phyloP scores from a whole-genome alignment of 1,140 invertebrate species.

The Diploscapter pachys region DNA sequence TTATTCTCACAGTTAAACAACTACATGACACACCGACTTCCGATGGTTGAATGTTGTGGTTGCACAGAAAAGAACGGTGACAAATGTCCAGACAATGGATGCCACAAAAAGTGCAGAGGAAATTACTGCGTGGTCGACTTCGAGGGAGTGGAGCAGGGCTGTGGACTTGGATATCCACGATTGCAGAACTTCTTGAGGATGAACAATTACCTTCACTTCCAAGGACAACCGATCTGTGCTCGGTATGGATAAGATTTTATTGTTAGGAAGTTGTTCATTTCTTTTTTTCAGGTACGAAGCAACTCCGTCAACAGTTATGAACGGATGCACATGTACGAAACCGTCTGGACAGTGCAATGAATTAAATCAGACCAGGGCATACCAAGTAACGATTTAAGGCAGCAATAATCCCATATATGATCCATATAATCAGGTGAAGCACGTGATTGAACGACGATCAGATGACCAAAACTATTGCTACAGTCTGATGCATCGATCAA shows the following conservation, averaged over 20 bases:
- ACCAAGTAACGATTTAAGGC: conserved; percentile 36
- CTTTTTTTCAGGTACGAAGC: conserved; percentile 49
- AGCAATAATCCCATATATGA: not conserved
- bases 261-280: conserved; percentile 14
- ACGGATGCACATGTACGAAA: conserved; percentile 56
- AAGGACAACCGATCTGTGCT: conserved; percentile 29
- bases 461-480: conserved; percentile 57
- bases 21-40: conserved; percentile 46
- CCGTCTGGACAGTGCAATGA: conserved; percentile 55
- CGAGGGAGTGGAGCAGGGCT: conserved; percentile 57
- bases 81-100: conserved; percentile 48
- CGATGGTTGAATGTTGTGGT: conserved; percentile 54
- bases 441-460: conserved; percentile 46
- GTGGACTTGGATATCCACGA: conserved; percentile 50
- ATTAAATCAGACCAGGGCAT: conserved; percentile 47
- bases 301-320: conserved; percentile 38
- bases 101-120: conserved; percentile 45
- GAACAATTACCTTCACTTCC: conserved; percentile 34
- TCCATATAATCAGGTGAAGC: conserved; percentile 34
- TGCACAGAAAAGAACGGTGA: conserved; percentile 53
- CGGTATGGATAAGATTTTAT: conserved; percentile 23
- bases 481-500: conserved; percentile 45
- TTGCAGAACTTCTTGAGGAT: conserved; percentile 38
- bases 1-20: conserved; percentile 46
- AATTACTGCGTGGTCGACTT: conserved; percentile 58